A percentile compares a stretch with the other conserved stretches of the same genome.
Evolutionary conservation across 2,113 vertebrate genomes (phyloP).

Genomic region (Vulpes vulpes): DNA sequence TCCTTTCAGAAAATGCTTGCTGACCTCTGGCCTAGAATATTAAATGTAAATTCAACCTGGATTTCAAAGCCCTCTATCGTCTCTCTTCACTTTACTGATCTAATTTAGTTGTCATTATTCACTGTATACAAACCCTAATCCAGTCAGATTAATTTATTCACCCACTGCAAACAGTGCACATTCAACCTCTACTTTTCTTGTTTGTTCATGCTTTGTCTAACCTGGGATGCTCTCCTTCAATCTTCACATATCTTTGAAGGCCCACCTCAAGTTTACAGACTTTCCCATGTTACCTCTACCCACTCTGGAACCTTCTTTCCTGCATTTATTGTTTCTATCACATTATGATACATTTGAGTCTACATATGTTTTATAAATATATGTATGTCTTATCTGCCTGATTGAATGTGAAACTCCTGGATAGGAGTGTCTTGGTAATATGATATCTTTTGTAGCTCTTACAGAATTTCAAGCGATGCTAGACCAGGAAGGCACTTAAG

Average conservation of each 20-base stretch:
- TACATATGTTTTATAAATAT: conserved; percentile 21
- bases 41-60: conserved; percentile 5
- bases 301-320: background rate
- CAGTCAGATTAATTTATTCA: background rate
- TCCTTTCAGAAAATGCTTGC: background rate
- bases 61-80: background rate
- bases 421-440: background rate
- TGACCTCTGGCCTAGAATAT: background rate
- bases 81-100: background rate
- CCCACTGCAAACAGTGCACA: background rate
- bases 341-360: background rate
- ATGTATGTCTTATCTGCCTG: background rate
- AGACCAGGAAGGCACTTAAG: background rate
- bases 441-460: background rate
- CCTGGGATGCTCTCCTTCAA: background rate
- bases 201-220: background rate
- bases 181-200: background rate
- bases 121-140: background rate
- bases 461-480: background rate
- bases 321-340: background rate
- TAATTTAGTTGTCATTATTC: background rate
- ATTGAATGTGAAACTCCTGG: background rate
- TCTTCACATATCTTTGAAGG: background rate
- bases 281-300: background rate
- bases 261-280: background rate